Percentiles rank a stretch among this genome's conserved stretches.
Conservation (phyloP, 2,888 invertebrate species). For the Belgica antarctica region DNA sequence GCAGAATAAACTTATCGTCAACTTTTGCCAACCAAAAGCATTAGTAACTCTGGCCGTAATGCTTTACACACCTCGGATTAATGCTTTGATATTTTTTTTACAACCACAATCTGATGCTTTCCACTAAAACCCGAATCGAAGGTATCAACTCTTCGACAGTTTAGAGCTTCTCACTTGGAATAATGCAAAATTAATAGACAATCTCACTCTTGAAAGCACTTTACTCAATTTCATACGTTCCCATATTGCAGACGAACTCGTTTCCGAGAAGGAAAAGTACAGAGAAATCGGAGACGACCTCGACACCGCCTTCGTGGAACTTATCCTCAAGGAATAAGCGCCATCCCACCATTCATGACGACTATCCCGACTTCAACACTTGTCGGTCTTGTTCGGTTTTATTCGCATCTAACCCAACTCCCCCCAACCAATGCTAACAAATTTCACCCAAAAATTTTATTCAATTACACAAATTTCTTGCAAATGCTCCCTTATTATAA, state of each 20-base stretch:
- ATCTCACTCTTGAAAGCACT: not conserved
- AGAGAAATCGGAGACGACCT: constrained; percentile 99
- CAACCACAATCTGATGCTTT: not conserved
- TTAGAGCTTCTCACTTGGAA: not conserved
- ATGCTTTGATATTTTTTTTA: not conserved
- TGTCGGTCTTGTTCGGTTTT: not conserved
- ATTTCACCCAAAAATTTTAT: constrained; percentile 20
- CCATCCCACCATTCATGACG: constrained; percentile 13
- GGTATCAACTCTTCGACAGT: not conserved
- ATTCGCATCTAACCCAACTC: constrained; percentile 11
- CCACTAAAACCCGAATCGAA: not conserved
- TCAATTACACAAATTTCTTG: not conserved
- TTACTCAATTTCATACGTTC: constrained; percentile 2
- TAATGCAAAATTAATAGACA: constrained; percentile 2
- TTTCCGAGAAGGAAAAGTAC: constrained; percentile 98
- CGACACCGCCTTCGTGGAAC: constrained; percentile 97
- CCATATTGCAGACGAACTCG: constrained; percentile 80
- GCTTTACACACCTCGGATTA: not conserved
- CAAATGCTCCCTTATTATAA: constrained; percentile 1
- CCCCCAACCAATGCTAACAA: constrained; percentile 1
- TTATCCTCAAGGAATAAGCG: constrained; percentile 70
- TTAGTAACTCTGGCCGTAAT: not conserved
- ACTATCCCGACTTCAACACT: not conserved
- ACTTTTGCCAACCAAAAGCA: not conserved
- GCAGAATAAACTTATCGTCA: constrained; percentile 46